These are phyloP conservation scores for Adrianichthys oophorus DNA, from an alignment of 2,797 vertebrate genomes.

Conservation along the genomic window DNA sequence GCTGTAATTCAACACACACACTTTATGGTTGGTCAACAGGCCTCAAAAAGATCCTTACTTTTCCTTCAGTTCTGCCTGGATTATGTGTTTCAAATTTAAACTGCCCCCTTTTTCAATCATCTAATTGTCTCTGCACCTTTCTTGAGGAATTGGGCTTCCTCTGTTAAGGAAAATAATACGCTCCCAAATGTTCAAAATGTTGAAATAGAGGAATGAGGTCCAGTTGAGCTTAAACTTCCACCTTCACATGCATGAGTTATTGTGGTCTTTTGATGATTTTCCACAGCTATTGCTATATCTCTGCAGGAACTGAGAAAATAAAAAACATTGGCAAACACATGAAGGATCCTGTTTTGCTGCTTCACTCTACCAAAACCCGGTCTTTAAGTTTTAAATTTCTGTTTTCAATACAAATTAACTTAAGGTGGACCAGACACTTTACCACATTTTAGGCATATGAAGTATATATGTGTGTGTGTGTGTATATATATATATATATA, in stretches of 20 bases:
- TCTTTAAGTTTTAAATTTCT: conserved; percentile 36
- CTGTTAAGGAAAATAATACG: conserved; percentile 72
- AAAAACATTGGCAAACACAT: conserved; percentile 62
- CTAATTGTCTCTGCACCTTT: conserved; percentile 69
- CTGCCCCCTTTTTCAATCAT: conserved; percentile 70
- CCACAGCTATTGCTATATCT: conserved; percentile 61
- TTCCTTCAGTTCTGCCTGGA: conserved; percentile 61
- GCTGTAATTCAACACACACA: conserved; percentile 61
- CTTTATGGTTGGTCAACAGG: conserved; percentile 63
- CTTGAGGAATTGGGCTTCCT: conserved; percentile 56
- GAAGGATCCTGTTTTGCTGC: conserved; percentile 59
- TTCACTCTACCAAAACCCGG: conserved; percentile 28
- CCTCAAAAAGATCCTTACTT: conserved; percentile 53
- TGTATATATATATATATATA: too few relatives aligned
- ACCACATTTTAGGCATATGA: neutral
- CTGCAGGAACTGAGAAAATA: conserved; percentile 67
- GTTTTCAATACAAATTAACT: conserved; percentile 39
- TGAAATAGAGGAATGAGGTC: conserved; percentile 44
- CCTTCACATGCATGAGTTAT: conserved; percentile 59
- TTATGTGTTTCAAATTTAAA: conserved; percentile 74
- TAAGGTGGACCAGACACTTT: conserved; percentile 16
- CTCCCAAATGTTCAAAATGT: conserved; percentile 58
- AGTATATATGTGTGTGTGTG: neutral
- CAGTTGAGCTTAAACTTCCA: conserved; percentile 51
- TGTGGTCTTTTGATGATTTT: conserved; percentile 72